phyloP scores from a whole-genome alignment of 1,140 invertebrate species.

The Drosophila triauraria region DNA sequence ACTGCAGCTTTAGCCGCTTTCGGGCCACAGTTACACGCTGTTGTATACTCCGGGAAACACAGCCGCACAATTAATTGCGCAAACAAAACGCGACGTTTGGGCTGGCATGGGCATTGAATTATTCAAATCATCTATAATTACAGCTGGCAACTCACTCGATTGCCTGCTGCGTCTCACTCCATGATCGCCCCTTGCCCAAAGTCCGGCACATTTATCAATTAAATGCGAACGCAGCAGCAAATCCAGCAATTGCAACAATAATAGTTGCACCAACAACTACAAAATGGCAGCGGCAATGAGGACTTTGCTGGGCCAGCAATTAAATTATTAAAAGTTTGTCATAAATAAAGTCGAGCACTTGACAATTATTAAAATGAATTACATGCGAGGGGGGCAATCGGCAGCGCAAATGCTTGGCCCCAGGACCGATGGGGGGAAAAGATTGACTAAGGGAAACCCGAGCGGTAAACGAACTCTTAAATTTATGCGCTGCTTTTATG shows the following conservation, averaged over 20 bases:
- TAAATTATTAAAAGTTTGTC: slow-evolving; percentile 81
- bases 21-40: slow-evolving; percentile 18
- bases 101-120: slow-evolving; percentile 66
- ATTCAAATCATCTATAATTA: slow-evolving; percentile 83
- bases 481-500: slow-evolving; percentile 71
- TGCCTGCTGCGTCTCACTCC: slow-evolving; percentile 1
- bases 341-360: slow-evolving; percentile 77
- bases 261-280: slow-evolving; percentile 21
- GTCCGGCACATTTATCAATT: slow-evolving; percentile 75
- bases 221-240: slow-evolving; percentile 73
- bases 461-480: slow-evolving; percentile 69
- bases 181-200: not conserved
- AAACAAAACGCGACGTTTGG: slow-evolving; percentile 70
- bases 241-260: slow-evolving; percentile 74
- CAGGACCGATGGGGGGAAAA: slow-evolving; percentile 23
- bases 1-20: not conserved
- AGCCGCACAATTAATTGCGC: slow-evolving; percentile 76
- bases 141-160: slow-evolving; percentile 51
- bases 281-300: slow-evolving; percentile 39
- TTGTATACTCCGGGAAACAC: slow-evolving; percentile 34
- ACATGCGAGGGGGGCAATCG: slow-evolving; percentile 38
- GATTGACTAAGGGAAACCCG: slow-evolving; percentile 41
- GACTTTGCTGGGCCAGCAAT: slow-evolving; percentile 57
- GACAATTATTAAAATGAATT: slow-evolving; percentile 82
- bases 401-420: slow-evolving; percentile 33